Conservation (phyloP, 2,888 invertebrate genomes). For the Stegophylla sp. region DNA sequence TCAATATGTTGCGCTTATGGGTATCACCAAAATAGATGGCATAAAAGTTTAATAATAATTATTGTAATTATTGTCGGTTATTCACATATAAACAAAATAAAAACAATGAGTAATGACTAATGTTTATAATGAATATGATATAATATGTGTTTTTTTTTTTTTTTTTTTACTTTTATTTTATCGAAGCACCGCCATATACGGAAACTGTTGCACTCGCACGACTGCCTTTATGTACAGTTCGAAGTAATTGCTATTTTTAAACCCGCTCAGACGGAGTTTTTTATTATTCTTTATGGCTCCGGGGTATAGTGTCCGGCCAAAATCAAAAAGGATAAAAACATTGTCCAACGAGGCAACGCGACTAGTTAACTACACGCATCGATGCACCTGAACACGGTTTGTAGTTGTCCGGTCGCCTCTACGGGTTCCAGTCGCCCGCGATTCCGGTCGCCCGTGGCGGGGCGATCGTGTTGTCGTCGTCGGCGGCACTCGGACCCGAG, state of each 20-base stretch:
- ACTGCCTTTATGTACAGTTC: no score
- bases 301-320: not conserved
- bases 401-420: slow-evolving; percentile 48
- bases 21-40: no score
- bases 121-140: no score
- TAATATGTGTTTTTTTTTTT: no score
- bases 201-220: not conserved
- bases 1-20: no score
- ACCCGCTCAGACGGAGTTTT: not conserved
- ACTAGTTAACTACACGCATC: slow-evolving; percentile 45
- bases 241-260: slow-evolving; percentile 15
- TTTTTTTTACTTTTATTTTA: no score
- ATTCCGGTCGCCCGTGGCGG: slow-evolving; percentile 52
- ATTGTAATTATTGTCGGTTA: no score
- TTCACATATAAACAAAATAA: no score
- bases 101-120: no score
- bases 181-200: not conserved
- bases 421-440: slow-evolving; percentile 50
- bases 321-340: slow-evolving; percentile 25
- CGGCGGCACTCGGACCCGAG: not conserved
- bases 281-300: not conserved
- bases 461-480: slow-evolving; percentile 24
- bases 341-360: slow-evolving; percentile 1
- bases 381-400: slow-evolving; percentile 25
- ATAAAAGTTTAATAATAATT: no score